These are phyloP conservation scores for Lagopus leucura DNA, from an alignment of 2,113 vertebrate species.

Conservation along the genomic window DNA sequence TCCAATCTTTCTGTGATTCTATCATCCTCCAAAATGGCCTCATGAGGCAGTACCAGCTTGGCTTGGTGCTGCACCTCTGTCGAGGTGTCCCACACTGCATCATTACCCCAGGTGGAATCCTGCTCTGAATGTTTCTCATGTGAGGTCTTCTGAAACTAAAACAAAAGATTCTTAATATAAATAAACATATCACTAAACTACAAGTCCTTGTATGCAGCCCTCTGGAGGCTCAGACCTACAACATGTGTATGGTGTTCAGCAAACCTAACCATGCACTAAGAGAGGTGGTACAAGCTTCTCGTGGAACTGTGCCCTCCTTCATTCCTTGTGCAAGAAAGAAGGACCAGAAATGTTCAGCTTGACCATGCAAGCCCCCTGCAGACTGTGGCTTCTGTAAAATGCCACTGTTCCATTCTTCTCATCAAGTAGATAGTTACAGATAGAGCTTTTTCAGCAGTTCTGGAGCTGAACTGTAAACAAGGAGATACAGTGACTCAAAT, in stretches of 20 bases:
- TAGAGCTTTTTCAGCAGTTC: not conserved
- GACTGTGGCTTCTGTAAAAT: not conserved
- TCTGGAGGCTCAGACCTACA: not conserved
- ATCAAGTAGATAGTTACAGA: not conserved
- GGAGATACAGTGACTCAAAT: not conserved
- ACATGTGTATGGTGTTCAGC: not conserved
- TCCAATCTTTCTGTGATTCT: not conserved
- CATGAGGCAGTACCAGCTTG: not conserved
- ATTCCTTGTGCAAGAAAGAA: not conserved
- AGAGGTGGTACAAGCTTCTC: not conserved
- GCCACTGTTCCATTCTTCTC: not conserved
- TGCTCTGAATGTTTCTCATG: fast-evolving
- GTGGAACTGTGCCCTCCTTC: not conserved
- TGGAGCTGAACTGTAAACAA: not conserved
- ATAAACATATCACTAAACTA: not conserved
- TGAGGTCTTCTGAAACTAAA: not conserved
- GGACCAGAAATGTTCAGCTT: not conserved
- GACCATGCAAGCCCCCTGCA: not conserved
- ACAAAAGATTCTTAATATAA: not conserved
- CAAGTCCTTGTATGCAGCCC: not conserved
- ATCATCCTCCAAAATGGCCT: not conserved
- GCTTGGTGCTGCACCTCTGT: not conserved
- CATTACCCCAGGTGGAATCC: fast-evolving
- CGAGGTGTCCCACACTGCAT: not conserved
- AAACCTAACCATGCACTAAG: not conserved